These are phyloP conservation scores for Eubasilissa splendida DNA, from an alignment of 2,888 invertebrate genomes.

Conservation along the genomic window DNA sequence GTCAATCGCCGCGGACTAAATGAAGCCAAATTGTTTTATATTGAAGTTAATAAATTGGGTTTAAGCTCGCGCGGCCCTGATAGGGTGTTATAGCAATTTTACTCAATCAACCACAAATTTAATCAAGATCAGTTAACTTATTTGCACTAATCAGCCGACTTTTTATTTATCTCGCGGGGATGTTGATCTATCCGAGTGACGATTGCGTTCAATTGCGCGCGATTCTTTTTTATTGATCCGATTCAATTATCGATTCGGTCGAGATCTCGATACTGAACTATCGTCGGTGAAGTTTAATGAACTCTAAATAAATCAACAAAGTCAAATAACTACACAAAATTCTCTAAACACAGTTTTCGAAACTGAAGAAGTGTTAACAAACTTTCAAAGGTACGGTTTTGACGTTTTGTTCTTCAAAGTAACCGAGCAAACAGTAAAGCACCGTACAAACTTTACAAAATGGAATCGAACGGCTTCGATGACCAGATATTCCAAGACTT, in stretches of 20 bases:
- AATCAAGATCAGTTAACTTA: slow-evolving; percentile 58
- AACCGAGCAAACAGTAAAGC: too few species aligned
- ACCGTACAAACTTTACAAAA: slow-evolving; percentile 60
- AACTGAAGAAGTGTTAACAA: background rate
- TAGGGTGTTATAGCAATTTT: slow-evolving; percentile 59
- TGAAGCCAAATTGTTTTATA: slow-evolving; percentile 72
- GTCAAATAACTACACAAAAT: slow-evolving; percentile 72
- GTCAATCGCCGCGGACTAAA: slow-evolving; percentile 65
- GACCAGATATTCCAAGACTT: slow-evolving; percentile 88
- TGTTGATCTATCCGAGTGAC: slow-evolving; percentile 38
- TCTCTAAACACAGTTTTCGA: background rate
- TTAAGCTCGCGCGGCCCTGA: slow-evolving; percentile 57
- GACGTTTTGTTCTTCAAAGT: background rate
- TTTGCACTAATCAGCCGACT: slow-evolving; percentile 57
- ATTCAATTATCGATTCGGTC: slow-evolving; percentile 39
- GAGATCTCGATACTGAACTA: slow-evolving; percentile 13
- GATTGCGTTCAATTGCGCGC: slow-evolving; percentile 40
- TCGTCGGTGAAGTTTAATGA: slow-evolving; percentile 6
- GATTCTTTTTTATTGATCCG: slow-evolving; percentile 47
- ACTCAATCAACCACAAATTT: slow-evolving; percentile 59
- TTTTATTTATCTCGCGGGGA: slow-evolving; percentile 39
- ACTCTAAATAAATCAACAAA: background rate
- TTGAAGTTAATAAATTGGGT: slow-evolving; percentile 60
- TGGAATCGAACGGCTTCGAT: slow-evolving; percentile 83
- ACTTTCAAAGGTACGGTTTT: background rate